Evolutionary conservation across 2,888 invertebrate genomes (phyloP).

Genomic region (Tetramorium bicarinatum): DNA sequence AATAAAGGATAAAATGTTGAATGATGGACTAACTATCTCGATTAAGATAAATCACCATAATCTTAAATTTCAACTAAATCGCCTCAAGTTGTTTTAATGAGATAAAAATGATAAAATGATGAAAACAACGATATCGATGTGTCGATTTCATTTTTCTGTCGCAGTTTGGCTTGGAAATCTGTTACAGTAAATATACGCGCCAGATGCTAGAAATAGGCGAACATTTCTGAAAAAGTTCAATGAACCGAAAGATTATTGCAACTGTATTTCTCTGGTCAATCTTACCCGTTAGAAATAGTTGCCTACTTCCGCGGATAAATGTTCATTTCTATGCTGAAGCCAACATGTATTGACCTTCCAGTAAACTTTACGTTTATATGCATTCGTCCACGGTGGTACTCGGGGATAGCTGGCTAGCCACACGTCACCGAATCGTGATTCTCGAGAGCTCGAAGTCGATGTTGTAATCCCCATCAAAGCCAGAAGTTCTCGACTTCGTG

Average conservation of each 20-base stretch:
- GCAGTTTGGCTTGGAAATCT: neutral
- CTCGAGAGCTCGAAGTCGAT: conserved; percentile 71
- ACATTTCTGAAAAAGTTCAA: conserved; percentile 4
- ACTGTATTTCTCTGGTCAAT: conserved; percentile 2
- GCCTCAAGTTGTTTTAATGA: neutral
- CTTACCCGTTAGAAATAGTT: conserved; percentile 55
- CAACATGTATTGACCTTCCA: conserved; percentile 55
- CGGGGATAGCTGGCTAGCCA: conserved; percentile 73
- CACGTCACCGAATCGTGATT: conserved; percentile 84
- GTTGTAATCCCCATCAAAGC: conserved; percentile 75
- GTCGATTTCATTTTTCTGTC: neutral
- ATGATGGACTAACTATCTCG: neutral
- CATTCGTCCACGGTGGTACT: conserved; percentile 75
- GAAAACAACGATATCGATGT: neutral
- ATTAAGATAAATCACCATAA: neutral
- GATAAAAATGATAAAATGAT: neutral
- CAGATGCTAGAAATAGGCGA: neutral
- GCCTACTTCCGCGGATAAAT: conserved; percentile 57
- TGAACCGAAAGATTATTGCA: neutral
- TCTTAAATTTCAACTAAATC: neutral
- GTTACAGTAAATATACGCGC: neutral
- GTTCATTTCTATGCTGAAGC: conserved; percentile 52
- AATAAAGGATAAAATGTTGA: neutral
- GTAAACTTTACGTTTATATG: conserved; percentile 80
- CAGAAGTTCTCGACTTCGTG: conserved; percentile 70